Base-by-base conservation (phyloP, 92 coral and sea anemone species). In the Diadumene lineata region DNA sequence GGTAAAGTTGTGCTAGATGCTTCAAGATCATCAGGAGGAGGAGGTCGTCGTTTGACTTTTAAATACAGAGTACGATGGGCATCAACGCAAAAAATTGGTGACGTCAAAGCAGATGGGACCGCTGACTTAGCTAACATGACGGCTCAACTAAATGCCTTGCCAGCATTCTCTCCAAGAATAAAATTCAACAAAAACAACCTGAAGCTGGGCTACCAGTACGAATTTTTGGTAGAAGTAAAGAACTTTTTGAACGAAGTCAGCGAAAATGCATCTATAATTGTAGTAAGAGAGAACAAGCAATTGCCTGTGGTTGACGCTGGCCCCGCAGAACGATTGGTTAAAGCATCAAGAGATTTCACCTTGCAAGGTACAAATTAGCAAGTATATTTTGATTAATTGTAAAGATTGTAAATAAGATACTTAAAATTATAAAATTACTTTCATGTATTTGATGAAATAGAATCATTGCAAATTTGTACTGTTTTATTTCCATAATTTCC, bases 221-320 rank as follows among this genome's bases (percentile, higher is more conserved):
- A 82, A 78, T 85, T 92, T 53, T 63, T 55, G 7, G 87, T 88
- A 7, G 24, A 29, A 29, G 97, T 81, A 18, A 70, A 31, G 11
- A 92, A 92, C 74, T 92, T 92, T 76, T 81, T 92, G 29, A 79
- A 77, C 15, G 38, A 60, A 34, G 57, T 38, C 0, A 92, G 97
- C 48, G 44, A 16, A 0, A 78, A 79, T 22, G 56, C 60, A 1
- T 76, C 73, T 10, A 64, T 88, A 0, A 38, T 77, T 1, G 87
- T 88, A 7, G 75, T 31, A 25, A 82, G 97, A 7, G 73, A 88
- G 50, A 82, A 89, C 43, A 89, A 82, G 50, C 61, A 75, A 22
- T 25, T 82, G 11, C 94, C 94, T 21, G 55, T 73, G 1, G 67
- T 89, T 3, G 22, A 34, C 1, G 68, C 87, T 46, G 94, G 94